Percentiles rank a stretch among this genome's conserved stretches.
phyloP scores from a whole-genome alignment of 1,140 invertebrate species.

The Lepidurus packardi region DNA sequence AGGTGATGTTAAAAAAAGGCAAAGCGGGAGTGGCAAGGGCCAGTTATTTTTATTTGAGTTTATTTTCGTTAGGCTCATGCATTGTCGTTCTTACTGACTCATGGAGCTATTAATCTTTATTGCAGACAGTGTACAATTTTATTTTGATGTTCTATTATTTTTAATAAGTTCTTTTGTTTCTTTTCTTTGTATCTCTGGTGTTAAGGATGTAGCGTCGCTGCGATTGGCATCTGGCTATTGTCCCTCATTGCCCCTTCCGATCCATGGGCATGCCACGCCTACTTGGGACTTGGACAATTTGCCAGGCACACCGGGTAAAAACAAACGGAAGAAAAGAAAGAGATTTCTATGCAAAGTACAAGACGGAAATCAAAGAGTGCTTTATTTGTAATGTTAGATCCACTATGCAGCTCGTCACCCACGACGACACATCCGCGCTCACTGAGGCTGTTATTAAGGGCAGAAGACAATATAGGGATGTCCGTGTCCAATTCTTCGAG shows the following conservation, averaged over 20 bases:
- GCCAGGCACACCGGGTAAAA: constrained; percentile 7
- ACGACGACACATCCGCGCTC: not conserved
- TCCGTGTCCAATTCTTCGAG: not conserved
- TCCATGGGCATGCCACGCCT: constrained; percentile 7
- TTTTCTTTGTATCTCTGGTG: not conserved
- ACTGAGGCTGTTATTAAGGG: constrained; percentile 10
- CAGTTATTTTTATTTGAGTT: constrained; percentile 7
- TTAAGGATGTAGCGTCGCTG: constrained; percentile 21
- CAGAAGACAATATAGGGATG: constrained; percentile 8
- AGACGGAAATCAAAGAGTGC: not conserved
- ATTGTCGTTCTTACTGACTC: not conserved
- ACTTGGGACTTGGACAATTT: constrained; percentile 19
- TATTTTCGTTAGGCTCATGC: constrained; percentile 19
- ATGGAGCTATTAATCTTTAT: not conserved
- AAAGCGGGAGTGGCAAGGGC: not conserved
- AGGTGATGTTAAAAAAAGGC: not conserved
- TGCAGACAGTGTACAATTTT: not conserved
- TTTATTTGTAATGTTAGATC: not conserved
- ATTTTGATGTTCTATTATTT: not conserved
- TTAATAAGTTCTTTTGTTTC: not conserved
- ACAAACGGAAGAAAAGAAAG: not conserved
- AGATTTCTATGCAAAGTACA: not conserved
- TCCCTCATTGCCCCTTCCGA: constrained; percentile 17
- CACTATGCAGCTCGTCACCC: constrained; percentile 4
- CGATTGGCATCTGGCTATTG: constrained; percentile 14